phyloP scores from a whole-genome alignment of 2,888 invertebrate genomes.

The Ceratothoa steindachneri region DNA sequence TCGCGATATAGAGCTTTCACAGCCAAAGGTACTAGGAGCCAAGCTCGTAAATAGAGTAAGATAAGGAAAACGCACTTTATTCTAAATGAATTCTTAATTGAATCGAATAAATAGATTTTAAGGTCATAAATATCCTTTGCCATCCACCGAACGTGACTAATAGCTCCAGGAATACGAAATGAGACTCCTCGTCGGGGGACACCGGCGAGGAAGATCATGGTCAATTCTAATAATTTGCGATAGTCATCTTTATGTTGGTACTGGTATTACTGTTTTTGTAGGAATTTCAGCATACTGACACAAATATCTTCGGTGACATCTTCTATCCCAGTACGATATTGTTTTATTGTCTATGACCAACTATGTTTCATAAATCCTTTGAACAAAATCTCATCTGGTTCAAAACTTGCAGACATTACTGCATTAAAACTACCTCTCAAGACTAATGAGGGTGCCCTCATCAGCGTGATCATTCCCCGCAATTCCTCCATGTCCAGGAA shows the following conservation, averaged over 20 bases:
- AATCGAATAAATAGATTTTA: not conserved
- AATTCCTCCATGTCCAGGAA: too few species aligned
- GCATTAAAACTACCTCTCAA: not conserved
- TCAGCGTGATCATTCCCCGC: too few species aligned
- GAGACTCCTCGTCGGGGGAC: too few species aligned
- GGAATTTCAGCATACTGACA: not conserved
- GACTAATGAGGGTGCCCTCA: too few species aligned
- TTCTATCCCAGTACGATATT: not conserved
- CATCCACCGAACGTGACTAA: too few species aligned
- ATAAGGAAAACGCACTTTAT: not conserved
- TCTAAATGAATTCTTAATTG: not conserved
- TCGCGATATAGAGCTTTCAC: not conserved
- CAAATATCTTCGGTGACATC: not conserved
- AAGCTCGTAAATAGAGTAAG: not conserved
- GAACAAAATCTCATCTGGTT: not conserved
- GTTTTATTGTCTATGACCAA: not conserved
- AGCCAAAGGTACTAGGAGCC: not conserved
- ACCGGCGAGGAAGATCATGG: too few species aligned
- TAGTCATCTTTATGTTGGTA: not conserved
- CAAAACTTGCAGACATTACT: not conserved
- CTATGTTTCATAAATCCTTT: not conserved
- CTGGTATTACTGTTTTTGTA: not conserved
- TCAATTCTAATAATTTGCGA: too few species aligned
- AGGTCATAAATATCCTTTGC: not conserved
- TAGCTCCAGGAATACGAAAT: too few species aligned